These are phyloP conservation scores for Lophochroa leadbeateri DNA, from an alignment of 2,113 vertebrate genomes.

Conservation along the genomic window DNA sequence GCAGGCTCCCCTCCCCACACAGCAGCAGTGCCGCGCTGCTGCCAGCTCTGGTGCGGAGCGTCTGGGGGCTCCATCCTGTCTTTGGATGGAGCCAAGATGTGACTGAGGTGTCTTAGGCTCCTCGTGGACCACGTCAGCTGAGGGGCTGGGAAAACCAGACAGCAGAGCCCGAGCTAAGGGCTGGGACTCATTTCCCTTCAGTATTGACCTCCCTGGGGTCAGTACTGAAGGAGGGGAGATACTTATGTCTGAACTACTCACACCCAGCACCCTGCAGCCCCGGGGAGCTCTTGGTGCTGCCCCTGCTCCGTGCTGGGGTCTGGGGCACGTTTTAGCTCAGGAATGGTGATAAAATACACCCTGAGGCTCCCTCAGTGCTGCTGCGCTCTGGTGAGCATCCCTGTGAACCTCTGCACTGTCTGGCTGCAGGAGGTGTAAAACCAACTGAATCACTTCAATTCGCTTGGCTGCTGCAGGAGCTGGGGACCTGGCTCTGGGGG, in stretches of 20 bases:
- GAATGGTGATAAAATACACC: neutral
- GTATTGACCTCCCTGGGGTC: accelerated
- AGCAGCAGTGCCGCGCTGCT: neutral
- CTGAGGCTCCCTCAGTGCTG: neutral
- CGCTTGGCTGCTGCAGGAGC: neutral
- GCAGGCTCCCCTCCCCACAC: accelerated
- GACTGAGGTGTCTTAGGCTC: neutral
- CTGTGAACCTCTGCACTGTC: neutral
- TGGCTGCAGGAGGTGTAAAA: neutral
- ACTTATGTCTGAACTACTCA: neutral
- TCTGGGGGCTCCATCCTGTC: neutral
- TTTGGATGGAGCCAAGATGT: accelerated
- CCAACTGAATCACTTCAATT: neutral
- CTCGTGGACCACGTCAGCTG: accelerated
- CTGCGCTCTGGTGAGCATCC: neutral
- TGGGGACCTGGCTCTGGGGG: neutral
- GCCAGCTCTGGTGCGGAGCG: accelerated
- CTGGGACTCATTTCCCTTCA: neutral
- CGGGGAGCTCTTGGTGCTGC: accelerated
- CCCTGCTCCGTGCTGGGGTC: accelerated
- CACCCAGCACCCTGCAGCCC: neutral
- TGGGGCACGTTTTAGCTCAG: neutral
- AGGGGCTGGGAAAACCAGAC: neutral
- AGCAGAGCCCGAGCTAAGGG: accelerated
- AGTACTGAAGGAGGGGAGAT: neutral